Evolutionary conservation across 92 coral and sea anemone genomes (phyloP).

Genomic region (Pocillopora meandrina): DNA sequence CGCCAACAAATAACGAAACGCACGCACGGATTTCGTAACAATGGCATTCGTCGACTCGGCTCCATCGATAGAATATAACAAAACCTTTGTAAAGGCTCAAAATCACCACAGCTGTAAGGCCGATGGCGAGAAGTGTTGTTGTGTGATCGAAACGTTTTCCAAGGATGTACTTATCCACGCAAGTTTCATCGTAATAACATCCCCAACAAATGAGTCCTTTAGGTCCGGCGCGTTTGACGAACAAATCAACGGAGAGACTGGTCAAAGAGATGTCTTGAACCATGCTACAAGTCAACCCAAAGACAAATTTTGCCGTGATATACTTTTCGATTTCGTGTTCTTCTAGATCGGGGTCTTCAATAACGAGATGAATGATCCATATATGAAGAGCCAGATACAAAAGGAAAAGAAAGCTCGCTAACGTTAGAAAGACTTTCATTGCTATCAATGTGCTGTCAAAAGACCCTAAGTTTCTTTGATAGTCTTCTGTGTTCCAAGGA

Average conservation of each 20-base stretch:
- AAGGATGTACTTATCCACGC: constrained; percentile 62
- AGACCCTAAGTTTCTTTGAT: constrained; percentile 52
- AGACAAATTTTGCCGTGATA: constrained; percentile 64
- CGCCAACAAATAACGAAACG: constrained; percentile 79
- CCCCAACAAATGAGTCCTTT: constrained; percentile 74
- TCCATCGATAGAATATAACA: constrained; percentile 82
- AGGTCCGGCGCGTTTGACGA: constrained; percentile 66
- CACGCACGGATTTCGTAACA: constrained; percentile 84
- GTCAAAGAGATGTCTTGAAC: constrained; percentile 79
- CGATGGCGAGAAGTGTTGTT: constrained; percentile 54
- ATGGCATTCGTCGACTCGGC: constrained; percentile 66
- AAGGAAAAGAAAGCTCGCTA: constrained; percentile 54
- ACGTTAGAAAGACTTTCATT: constrained; percentile 62
- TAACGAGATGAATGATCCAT: constrained; percentile 58
- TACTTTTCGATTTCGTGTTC: constrained; percentile 64
- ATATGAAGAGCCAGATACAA: constrained; percentile 53
- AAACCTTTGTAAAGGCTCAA: constrained; percentile 74
- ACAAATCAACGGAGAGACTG: constrained; percentile 68
- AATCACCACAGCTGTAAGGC: constrained; percentile 54
- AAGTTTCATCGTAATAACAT: constrained; percentile 63
- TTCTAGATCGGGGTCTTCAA: constrained; percentile 41
- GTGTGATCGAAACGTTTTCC: constrained; percentile 50
- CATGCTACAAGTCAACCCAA: constrained; percentile 77
- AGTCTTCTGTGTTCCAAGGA: constrained; percentile 72
- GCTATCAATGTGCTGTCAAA: constrained; percentile 62